A percentile compares a stretch with the other conserved stretches of the same genome.
phyloP scores from a whole-genome alignment of 1,140 invertebrate genomes.

The Penaeus indicus region DNA sequence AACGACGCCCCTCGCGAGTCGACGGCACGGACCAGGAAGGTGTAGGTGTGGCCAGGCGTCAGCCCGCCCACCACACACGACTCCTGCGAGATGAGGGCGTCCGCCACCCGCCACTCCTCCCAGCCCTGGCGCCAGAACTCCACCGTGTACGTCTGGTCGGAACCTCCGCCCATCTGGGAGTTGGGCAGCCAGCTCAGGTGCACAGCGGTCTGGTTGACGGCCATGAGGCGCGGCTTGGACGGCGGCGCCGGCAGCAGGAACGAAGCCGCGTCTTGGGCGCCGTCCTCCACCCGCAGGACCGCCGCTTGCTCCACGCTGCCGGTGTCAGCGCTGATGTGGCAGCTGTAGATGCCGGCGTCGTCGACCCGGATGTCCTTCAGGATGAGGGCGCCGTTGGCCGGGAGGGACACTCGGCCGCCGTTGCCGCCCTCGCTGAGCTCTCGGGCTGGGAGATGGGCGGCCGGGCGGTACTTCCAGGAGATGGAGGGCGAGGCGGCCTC shows the following conservation, averaged over 20 bases:
- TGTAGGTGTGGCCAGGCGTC: constrained; percentile 58
- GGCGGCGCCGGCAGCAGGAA: constrained; percentile 57
- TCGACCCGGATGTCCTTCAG: constrained; percentile 49
- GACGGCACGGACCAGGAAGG: constrained; percentile 59
- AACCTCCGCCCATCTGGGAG: constrained; percentile 41
- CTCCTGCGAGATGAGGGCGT: constrained; percentile 45
- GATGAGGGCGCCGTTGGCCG: constrained; percentile 57
- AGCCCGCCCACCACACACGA: constrained; percentile 52
- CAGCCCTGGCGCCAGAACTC: constrained; percentile 63
- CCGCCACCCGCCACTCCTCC: constrained; percentile 60
- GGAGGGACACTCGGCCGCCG: constrained; percentile 38
- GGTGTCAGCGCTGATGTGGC: constrained; percentile 83
- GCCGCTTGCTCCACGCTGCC: constrained; percentile 71
- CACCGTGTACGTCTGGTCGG: constrained; percentile 54
- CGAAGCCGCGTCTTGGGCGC: neutral
- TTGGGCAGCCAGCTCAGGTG: constrained; percentile 84
- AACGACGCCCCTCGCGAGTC: constrained; percentile 56
- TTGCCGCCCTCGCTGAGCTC: constrained; percentile 34
- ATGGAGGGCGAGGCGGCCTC: constrained; percentile 52
- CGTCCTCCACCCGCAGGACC: constrained; percentile 39
- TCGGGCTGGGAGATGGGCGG: constrained; percentile 52
- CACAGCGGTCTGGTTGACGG: constrained; percentile 81
- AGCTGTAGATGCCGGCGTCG: constrained; percentile 86
- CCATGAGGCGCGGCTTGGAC: constrained; percentile 55
- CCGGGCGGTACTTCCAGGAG: constrained; percentile 60